phyloP scores from a whole-genome alignment of 2,888 invertebrate species.

The Orthonychiurus folsomi region DNA sequence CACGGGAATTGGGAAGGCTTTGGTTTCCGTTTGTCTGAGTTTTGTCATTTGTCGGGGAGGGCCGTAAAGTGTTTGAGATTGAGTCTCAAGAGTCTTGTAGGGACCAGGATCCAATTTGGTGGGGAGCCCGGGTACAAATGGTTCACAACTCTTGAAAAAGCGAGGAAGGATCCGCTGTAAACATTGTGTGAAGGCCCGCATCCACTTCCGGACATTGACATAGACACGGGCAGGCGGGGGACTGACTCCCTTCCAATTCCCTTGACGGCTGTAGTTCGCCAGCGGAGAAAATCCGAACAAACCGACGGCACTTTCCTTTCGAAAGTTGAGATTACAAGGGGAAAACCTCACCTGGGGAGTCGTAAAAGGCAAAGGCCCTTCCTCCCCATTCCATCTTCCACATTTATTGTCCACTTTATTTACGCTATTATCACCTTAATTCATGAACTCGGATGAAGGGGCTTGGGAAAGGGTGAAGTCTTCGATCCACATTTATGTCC shows the following conservation, averaged over 20 bases:
- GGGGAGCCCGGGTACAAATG: constrained; percentile 7
- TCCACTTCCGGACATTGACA: background rate
- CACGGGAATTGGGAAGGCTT: background rate
- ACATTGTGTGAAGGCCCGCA: too few species aligned
- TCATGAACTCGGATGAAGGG: background rate
- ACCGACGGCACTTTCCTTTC: background rate
- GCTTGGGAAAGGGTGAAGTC: background rate
- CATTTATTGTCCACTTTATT: constrained; percentile 1
- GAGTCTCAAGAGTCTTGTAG: constrained; percentile 21
- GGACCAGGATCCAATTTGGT: constrained; percentile 21
- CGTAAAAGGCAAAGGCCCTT: background rate
- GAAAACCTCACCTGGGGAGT: background rate
- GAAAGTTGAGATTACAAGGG: background rate
- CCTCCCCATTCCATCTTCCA: background rate
- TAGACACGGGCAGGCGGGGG: background rate
- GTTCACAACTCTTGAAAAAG: constrained; percentile 7
- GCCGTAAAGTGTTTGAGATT: constrained; percentile 8
- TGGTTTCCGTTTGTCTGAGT: too few species aligned
- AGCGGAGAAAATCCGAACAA: background rate
- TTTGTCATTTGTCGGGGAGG: constrained; percentile 11
- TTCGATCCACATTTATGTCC: background rate
- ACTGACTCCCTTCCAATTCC: background rate
- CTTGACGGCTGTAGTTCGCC: background rate
- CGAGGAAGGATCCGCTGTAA: background rate
- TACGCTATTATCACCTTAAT: constrained; percentile 1